A percentile compares a stretch with the other conserved stretches of the same genome.
Evolutionary conservation across 2,797 vertebrate genomes (phyloP).

Genomic region (Phoeniculus purpureus): DNA sequence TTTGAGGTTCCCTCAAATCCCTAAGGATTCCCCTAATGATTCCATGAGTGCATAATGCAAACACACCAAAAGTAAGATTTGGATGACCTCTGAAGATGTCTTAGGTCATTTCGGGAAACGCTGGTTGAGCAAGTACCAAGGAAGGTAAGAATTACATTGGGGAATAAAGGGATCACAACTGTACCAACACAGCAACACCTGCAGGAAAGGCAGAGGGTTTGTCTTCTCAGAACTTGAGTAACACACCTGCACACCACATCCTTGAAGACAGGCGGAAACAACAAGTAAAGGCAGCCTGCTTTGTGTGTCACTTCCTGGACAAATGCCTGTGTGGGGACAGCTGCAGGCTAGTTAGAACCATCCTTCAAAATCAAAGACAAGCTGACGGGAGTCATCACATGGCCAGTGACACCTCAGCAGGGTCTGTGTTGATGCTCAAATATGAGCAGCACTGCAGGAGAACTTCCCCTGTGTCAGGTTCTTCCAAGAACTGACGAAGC

Average conservation of each 20-base stretch:
- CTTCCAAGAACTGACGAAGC: constrained; percentile 7
- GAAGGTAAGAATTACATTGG: not conserved
- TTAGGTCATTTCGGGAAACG: not conserved
- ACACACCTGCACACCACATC: not conserved
- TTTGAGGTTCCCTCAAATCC: too few species aligned
- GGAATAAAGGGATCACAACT: not conserved
- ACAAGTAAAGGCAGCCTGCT: not conserved
- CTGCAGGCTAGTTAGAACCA: not conserved
- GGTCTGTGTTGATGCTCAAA: not conserved
- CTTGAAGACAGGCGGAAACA: not conserved
- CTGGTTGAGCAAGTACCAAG: not conserved
- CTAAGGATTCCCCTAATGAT: too few species aligned
- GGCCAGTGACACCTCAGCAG: not conserved
- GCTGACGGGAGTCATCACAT: not conserved
- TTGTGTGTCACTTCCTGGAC: not conserved
- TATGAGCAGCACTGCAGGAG: not conserved
- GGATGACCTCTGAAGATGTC: not conserved
- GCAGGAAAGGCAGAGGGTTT: not conserved
- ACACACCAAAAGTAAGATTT: not conserved
- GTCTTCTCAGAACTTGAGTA: not conserved
- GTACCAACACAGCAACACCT: not conserved
- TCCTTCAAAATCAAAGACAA: not conserved
- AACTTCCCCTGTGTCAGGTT: not conserved
- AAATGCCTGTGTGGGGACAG: not conserved
- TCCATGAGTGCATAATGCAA: not conserved